Percentiles rank a stretch among this genome's conserved stretches.
Evolutionary conservation across 2,888 invertebrate species (phyloP).

Genomic region (Coenonympha glycerion): DNA sequence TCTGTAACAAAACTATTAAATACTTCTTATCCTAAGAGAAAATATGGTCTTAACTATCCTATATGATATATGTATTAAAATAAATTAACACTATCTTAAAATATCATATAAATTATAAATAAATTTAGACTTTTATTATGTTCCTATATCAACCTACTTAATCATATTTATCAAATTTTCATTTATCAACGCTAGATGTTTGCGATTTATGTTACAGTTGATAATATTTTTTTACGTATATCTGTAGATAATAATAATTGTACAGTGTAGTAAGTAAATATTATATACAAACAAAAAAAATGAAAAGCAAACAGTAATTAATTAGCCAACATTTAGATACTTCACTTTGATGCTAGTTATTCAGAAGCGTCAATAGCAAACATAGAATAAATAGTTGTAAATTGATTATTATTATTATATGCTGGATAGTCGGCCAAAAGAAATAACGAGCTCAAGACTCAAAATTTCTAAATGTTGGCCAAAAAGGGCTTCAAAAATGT

Average conservation of each 20-base stretch:
- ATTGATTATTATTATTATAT: background rate
- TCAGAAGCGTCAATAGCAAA: background rate
- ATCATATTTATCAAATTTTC: too few species aligned
- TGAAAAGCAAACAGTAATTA: background rate
- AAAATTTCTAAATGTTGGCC: background rate
- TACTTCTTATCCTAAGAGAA: background rate
- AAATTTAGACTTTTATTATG: too few species aligned
- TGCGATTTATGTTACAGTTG: too few species aligned
- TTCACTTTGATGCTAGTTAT: background rate
- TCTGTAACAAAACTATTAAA: background rate
- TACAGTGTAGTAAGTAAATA: conserved; percentile 5
- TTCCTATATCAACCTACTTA: too few species aligned
- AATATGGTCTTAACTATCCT: background rate
- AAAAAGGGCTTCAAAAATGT: background rate
- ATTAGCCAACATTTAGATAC: background rate
- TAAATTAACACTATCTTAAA: background rate
- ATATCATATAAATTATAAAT: too few species aligned
- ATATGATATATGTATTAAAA: background rate
- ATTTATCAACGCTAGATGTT: too few species aligned
- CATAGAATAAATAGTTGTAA: too few species aligned
- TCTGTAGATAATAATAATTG: background rate
- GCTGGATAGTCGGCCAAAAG: background rate
- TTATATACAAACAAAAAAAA: conserved; percentile 3
- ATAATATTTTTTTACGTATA: too few species aligned
- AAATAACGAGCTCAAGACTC: background rate